Evolutionary conservation across 2,888 invertebrate genomes (phyloP).

Genomic region (Trachelus tabidus): DNA sequence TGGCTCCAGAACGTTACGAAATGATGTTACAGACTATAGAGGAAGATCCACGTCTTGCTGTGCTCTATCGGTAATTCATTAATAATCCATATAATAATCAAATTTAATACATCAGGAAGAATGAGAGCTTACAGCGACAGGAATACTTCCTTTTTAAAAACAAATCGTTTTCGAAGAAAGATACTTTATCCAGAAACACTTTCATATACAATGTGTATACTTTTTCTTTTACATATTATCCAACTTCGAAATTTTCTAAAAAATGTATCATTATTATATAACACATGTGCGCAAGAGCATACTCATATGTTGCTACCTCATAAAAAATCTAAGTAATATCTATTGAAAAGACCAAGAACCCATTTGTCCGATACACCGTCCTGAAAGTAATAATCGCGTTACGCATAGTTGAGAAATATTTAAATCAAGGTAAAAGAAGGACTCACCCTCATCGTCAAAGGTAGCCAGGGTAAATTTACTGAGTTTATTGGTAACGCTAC

Average conservation of each 20-base stretch:
- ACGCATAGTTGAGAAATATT: not conserved
- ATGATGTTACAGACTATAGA: conserved; percentile 51
- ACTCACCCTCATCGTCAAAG: conserved; percentile 83
- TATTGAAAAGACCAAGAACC: conserved; percentile 82
- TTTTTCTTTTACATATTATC: not conserved
- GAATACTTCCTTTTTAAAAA: not conserved
- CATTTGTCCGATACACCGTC: conserved; percentile 87
- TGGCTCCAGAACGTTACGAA: conserved; percentile 68
- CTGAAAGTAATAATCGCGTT: conserved; percentile 47
- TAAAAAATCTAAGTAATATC: conserved; percentile 15
- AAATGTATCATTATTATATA: not conserved
- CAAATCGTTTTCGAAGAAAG: not conserved
- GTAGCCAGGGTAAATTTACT: conserved; percentile 88
- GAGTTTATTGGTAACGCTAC: conserved; percentile 81
- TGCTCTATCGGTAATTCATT: conserved; percentile 12
- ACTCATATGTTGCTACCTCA: not conserved
- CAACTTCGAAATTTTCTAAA: not conserved
- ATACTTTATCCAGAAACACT: not conserved
- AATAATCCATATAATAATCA: not conserved
- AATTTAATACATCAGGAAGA: not conserved
- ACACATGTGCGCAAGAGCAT: not conserved
- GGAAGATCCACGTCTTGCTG: conserved; percentile 31
- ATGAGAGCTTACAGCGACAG: not conserved
- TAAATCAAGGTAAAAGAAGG: not conserved
- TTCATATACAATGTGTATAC: not conserved